Percentiles rank a stretch among this genome's conserved stretches.
Evolutionary conservation across 2,888 invertebrate species (phyloP).

Genomic region (Caenorhabditis drosophilae): DNA sequence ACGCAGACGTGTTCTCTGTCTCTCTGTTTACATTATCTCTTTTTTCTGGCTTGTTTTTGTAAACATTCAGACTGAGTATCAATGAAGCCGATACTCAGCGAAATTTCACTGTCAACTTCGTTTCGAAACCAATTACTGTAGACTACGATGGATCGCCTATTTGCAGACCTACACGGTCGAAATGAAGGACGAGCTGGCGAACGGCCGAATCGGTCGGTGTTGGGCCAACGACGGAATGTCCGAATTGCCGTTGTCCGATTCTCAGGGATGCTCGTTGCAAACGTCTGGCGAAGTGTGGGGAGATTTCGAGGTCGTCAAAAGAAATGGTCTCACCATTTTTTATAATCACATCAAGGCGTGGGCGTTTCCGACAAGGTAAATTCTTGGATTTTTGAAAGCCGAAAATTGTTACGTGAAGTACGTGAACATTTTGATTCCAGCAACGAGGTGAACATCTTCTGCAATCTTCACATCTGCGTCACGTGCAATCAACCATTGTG

Average conservation of each 20-base stretch:
- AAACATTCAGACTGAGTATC: too few relatives aligned
- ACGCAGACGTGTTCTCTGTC: too few relatives aligned
- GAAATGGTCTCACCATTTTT: slow-evolving; percentile 27
- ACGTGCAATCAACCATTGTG: slow-evolving; percentile 48
- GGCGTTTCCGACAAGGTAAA: slow-evolving; percentile 68
- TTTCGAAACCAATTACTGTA: too few relatives aligned
- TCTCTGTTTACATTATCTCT: too few relatives aligned
- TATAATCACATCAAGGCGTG: slow-evolving; percentile 67
- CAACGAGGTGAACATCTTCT: slow-evolving; percentile 69
- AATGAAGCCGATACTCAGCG: too few relatives aligned
- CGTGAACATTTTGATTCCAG: slow-evolving; percentile 40
- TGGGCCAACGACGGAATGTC: slow-evolving; percentile 66
- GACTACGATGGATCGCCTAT: too few relatives aligned
- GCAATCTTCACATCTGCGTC: slow-evolving; percentile 65
- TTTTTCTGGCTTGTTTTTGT: too few relatives aligned
- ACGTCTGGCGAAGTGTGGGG: slow-evolving; percentile 53
- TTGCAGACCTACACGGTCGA: slow-evolving; percentile 53
- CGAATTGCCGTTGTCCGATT: slow-evolving; percentile 61
- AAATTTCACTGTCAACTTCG: too few relatives aligned
- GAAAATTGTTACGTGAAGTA: too few relatives aligned
- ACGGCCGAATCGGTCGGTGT: slow-evolving; percentile 60
- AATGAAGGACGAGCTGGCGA: slow-evolving; percentile 23
- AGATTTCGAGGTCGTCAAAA: background rate
- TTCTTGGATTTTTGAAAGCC: too few relatives aligned
- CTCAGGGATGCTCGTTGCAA: slow-evolving; percentile 64